A percentile compares a stretch with the other conserved stretches of the same genome.
These are phyloP conservation scores for Polietes domitor DNA, from an alignment of 2,888 invertebrate genomes.

Conservation along the genomic window DNA sequence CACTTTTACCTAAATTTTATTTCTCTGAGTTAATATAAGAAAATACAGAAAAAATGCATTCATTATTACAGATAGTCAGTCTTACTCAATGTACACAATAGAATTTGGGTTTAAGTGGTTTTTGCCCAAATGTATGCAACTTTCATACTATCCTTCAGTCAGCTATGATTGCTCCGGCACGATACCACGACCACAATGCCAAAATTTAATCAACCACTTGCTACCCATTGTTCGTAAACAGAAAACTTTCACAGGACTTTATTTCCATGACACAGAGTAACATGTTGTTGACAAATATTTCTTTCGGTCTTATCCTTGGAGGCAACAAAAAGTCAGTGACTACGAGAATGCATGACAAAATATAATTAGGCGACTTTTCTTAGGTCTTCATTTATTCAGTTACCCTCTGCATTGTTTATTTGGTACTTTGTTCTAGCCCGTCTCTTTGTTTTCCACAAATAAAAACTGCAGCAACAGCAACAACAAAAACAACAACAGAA, in stretches of 20 bases:
- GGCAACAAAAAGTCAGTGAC: not conserved
- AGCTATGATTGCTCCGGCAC: too few relatives aligned
- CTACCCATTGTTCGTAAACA: too few relatives aligned
- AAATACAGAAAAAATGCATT: too few relatives aligned
- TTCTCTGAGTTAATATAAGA: too few relatives aligned
- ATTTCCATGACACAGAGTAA: not conserved
- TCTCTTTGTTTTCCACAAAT: not conserved
- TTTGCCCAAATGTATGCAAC: too few relatives aligned
- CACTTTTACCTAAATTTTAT: too few relatives aligned
- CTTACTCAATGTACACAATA: too few relatives aligned
- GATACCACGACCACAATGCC: too few relatives aligned
- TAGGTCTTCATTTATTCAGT: constrained; percentile 23
- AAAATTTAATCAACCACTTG: too few relatives aligned
- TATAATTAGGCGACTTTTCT: constrained; percentile 25
- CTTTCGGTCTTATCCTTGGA: not conserved
- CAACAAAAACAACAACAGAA: not conserved
- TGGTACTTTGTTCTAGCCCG: not conserved
- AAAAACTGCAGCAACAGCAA: not conserved
- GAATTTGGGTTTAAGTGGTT: too few relatives aligned
- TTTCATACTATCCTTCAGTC: too few relatives aligned
- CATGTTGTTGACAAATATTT: not conserved
- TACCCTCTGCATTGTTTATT: not conserved
- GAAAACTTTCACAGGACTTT: not conserved
- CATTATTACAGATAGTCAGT: too few relatives aligned
- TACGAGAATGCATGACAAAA: not conserved